Conservation (phyloP, 2,113 vertebrate genomes). For the Agapornis roseicollis region DNA sequence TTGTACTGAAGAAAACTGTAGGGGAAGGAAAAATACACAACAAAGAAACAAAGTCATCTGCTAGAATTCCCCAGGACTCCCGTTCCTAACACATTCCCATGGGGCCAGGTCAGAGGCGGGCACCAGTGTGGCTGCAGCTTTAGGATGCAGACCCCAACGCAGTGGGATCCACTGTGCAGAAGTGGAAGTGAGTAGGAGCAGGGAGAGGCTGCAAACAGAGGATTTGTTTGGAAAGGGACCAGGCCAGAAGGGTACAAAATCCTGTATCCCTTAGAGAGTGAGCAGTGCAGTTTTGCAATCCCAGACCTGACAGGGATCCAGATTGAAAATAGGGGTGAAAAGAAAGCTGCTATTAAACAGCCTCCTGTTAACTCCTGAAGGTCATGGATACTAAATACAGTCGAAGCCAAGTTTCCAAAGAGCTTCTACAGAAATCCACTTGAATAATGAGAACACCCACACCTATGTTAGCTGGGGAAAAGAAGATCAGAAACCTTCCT, state of each 20-base stretch:
- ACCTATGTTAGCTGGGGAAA: background rate
- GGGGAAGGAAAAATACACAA: background rate
- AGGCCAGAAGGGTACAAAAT: background rate
- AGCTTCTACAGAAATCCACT: background rate
- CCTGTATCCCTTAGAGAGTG: background rate
- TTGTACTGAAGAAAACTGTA: background rate
- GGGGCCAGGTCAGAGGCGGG: background rate
- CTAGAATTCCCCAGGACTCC: background rate
- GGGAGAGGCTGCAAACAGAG: background rate
- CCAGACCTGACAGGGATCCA: background rate
- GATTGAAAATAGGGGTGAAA: background rate
- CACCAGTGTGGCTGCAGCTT: background rate
- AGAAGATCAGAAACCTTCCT: background rate
- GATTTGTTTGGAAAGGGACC: background rate
- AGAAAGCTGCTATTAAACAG: background rate
- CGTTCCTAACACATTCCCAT: background rate
- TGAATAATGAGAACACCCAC: background rate
- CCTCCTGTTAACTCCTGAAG: background rate
- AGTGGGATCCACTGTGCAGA: fast-evolving
- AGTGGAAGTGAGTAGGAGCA: background rate
- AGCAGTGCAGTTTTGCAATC: slow-evolving; percentile 20
- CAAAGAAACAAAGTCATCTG: background rate
- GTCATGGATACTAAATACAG: background rate
- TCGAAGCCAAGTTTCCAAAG: background rate
- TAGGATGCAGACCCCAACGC: background rate